Evolutionary conservation across 2,113 vertebrate species (phyloP).

Genomic region (Chionomys nivalis): DNA sequence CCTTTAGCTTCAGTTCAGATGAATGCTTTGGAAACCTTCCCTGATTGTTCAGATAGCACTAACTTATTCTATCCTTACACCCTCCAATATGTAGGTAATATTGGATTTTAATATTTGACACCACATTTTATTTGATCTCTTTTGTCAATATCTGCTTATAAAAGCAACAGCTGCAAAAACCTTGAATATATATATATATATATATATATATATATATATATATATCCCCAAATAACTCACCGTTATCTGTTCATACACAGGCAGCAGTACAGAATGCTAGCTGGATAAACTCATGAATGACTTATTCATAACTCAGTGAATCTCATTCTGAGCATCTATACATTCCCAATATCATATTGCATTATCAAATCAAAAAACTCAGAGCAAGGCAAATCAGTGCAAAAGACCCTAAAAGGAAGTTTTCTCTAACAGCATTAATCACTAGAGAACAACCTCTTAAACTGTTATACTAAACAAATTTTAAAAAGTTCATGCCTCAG

Average conservation of each 20-base stretch:
- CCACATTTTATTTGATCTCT: background rate
- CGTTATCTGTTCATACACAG: background rate
- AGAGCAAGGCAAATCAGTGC: background rate
- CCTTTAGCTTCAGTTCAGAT: background rate
- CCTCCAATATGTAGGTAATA: background rate
- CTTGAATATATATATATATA: no score
- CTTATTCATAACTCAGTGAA: background rate
- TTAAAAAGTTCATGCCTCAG: background rate
- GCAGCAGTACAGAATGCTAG: background rate
- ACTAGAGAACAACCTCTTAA: background rate
- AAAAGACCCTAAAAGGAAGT: background rate
- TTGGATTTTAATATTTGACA: slow-evolving; percentile 11
- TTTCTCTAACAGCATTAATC: slow-evolving; percentile 29
- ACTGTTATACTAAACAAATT: background rate
- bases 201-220: no score
- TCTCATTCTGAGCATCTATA: background rate
- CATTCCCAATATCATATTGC: background rate
- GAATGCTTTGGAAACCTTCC: background rate
- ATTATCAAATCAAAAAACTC: background rate
- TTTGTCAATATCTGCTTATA: background rate
- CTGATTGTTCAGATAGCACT: background rate
- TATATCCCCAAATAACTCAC: background rate
- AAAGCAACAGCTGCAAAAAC: slow-evolving; percentile 18
- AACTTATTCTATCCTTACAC: background rate
- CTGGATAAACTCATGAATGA: background rate